Conservation (phyloP, 2,888 invertebrate genomes). For the Cerastis leucographa region DNA sequence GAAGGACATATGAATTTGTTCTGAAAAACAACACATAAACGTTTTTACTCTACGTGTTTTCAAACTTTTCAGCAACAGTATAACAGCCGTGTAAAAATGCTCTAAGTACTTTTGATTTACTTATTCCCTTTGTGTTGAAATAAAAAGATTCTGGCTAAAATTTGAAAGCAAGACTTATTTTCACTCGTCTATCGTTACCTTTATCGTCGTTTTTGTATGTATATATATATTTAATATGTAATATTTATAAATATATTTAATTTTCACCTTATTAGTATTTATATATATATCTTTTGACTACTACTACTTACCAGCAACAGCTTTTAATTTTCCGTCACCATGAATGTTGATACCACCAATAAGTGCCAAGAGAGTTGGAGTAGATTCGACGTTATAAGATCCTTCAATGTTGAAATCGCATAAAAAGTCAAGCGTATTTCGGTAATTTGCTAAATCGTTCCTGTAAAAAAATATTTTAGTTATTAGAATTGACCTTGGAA, state of each 20-base stretch:
- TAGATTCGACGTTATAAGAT: constrained; percentile 37
- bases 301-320: constrained; percentile 37
- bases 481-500: neutral
- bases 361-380: constrained; percentile 40
- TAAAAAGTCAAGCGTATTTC: neutral
- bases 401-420: constrained; percentile 45
- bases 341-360: constrained; percentile 53
- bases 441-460: constrained; percentile 1
- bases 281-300: too few relatives aligned
- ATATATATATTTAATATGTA: too few relatives aligned
- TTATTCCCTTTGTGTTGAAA: neutral
- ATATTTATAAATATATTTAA: neutral
- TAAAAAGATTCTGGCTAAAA: neutral
- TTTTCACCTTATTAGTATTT: neutral
- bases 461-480: constrained; percentile 23
- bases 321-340: constrained; percentile 47
- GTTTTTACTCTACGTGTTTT: neutral
- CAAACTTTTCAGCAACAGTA: neutral
- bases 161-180: neutral
- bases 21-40: constrained; percentile 14
- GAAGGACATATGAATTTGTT: constrained; percentile 29
- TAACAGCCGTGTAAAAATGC: neutral
- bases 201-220: too few relatives aligned
- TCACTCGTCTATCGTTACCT: neutral
- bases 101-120: neutral